Evolutionary conservation across 30 jellyfish, hydroid and myxozoan species (phyloP), one percentile per base, ranked within the genome.

Genomic region (Hydractinia echinata): DNA sequence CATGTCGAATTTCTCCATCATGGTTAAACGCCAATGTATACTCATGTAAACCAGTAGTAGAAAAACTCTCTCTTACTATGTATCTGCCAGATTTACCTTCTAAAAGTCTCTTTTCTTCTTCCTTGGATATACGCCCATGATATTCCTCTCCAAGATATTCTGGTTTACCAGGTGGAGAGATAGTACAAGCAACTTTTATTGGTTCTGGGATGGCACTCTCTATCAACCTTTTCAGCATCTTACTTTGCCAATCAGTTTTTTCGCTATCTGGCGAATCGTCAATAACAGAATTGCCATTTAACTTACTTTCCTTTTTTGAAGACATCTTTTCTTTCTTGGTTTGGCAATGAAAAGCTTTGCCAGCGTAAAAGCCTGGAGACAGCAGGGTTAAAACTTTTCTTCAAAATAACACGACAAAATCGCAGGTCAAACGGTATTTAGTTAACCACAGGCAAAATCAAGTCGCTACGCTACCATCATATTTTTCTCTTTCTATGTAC

Each of bases 151-250:
- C 90, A 51, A 76, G 55, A 73, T 87, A 79, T 15, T 53, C 66
- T 53, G 96, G 91, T 79, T 85, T 85, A 61, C 81, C 94, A 51
- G 95, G 95, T 68, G 97, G 96, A 16, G 95, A 30, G 76, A 85
- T 68, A 16, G 85, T 83, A 62, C 97, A 91, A 11, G 97, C 97
- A 6, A 91, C 97, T 73, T 76, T 91, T 8, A 91, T 91, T 14
- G 97, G 97, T 55, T 81, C 97, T 9, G 95, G 95, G 19, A 83
- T 79, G 19, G 95, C 90, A 56, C 90, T 91, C 71, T 91, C 96
- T 72, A 83, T 94, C 74, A 91, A 76, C 16, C 97, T 89, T 76
- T 82, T 79, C 53, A 91, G 1, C 87, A 80, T 80, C 84, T 64
- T 64, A 6, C 39, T 64, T 51, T 64, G 74, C 74, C 74, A 64